Percentiles rank a stretch among this genome's conserved stretches.
Evolutionary conservation across 2,797 vertebrate species (phyloP).

Genomic region (Xiphophorus birchmanni): DNA sequence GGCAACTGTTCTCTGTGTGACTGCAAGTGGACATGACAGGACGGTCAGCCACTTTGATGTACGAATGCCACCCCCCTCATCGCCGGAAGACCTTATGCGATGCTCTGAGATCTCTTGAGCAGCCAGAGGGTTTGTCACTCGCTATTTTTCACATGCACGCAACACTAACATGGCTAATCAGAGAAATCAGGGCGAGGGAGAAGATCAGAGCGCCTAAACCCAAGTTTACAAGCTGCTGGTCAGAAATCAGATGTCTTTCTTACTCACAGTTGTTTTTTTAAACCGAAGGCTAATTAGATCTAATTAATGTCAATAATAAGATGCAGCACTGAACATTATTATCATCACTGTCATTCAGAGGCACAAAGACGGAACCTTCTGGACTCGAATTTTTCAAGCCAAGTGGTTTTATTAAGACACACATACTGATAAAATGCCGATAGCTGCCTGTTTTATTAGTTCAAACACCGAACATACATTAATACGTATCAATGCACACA

Average conservation of each 20-base stretch:
- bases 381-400: conserved; percentile 8
- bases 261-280: conserved; percentile 2
- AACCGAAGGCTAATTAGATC: conserved; percentile 32
- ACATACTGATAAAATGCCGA: neutral
- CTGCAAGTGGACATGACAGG: conserved; percentile 24
- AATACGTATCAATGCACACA: neutral
- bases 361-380: conserved; percentile 1
- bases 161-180: conserved; percentile 16
- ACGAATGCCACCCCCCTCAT: conserved; percentile 9
- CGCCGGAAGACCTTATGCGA: conserved; percentile 18
- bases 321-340: conserved; percentile 26
- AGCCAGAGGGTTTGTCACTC: conserved; percentile 44
- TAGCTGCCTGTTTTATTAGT: neutral
- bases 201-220: neutral
- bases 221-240: neutral
- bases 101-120: conserved; percentile 30
- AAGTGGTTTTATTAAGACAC: conserved; percentile 13
- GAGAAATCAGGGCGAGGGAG: conserved; percentile 10
- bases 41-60: conserved; percentile 14
- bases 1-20: conserved; percentile 26
- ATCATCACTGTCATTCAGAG: conserved; percentile 26
- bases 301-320: conserved; percentile 46
- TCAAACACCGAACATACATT: neutral
- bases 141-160: conserved; percentile 18
- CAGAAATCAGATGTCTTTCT: conserved; percentile 41